phyloP scores from a whole-genome alignment of 30 jellyfish, hydroid and myxozoan genomes.

The Hydra vulgaris region DNA sequence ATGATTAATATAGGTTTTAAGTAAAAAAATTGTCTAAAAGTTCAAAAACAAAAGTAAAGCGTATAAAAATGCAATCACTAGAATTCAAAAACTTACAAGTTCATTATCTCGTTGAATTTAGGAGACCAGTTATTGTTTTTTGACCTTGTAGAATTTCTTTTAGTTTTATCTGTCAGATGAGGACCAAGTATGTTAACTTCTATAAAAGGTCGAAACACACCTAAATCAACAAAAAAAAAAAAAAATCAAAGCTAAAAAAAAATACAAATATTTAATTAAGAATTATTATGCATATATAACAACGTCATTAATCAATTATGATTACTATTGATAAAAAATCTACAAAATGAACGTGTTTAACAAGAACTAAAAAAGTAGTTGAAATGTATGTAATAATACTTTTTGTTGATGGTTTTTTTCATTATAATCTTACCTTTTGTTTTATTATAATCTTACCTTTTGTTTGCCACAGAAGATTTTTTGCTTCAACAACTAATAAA shows the following conservation, averaged over 20 bases:
- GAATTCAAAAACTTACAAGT: conserved; percentile 80
- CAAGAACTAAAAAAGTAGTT: too few relatives aligned
- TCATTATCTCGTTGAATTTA: conserved; percentile 62
- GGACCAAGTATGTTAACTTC: conserved; percentile 86
- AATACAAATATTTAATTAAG: too few relatives aligned
- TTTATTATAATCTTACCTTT: conserved; percentile 41
- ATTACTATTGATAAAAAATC: too few relatives aligned
- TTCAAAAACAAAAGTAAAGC: neutral
- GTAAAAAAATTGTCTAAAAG: neutral
- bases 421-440: too few relatives aligned
- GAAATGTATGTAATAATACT: too few relatives aligned
- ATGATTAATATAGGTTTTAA: too few relatives aligned
- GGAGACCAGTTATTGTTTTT: conserved; percentile 80
- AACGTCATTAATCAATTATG: too few relatives aligned
- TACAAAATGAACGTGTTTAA: too few relatives aligned
- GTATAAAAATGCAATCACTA: too few relatives aligned
- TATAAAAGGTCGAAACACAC: conserved; percentile 81
- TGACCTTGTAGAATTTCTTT: conserved; percentile 56
- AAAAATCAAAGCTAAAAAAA: too few relatives aligned
- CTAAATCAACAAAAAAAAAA: conserved; percentile 29
- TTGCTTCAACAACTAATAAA: conserved; percentile 79
- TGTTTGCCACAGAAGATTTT: conserved; percentile 61
- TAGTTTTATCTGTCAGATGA: conserved; percentile 67
- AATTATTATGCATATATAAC: too few relatives aligned
- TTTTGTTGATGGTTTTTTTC: too few relatives aligned